phyloP scores from a whole-genome alignment of 2,797 vertebrate species.

The Pipistrellus kuhlii region DNA sequence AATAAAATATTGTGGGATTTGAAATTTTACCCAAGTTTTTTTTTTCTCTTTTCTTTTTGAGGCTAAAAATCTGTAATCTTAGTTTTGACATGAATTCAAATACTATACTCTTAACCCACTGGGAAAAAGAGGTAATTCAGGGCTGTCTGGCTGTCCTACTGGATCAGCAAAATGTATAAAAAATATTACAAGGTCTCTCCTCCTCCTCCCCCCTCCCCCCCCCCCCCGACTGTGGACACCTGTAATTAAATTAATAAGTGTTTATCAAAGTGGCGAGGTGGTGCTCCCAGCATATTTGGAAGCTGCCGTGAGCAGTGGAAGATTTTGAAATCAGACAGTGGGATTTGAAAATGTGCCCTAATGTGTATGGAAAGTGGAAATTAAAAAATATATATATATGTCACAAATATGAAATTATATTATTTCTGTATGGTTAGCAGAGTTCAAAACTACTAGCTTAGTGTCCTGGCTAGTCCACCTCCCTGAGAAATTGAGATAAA shows the following conservation, averaged over 20 bases:
- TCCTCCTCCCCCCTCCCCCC: background rate
- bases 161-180: slow-evolving; percentile 8
- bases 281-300: background rate
- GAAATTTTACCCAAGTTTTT: slow-evolving; percentile 61
- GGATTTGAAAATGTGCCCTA: background rate
- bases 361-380: slow-evolving; percentile 22
- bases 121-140: slow-evolving; percentile 4
- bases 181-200: background rate
- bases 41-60: background rate
- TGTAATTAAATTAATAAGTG: background rate
- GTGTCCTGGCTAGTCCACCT: background rate
- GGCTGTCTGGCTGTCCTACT: background rate
- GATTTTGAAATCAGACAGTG: background rate
- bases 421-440: background rate
- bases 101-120: background rate
- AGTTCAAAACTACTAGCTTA: slow-evolving; percentile 22
- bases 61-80: slow-evolving; percentile 68
- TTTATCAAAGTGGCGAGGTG: background rate
- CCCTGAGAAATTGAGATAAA: background rate
- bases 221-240: background rate
- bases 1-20: slow-evolving; percentile 79
- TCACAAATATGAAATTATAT: slow-evolving; percentile 17
- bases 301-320: background rate
- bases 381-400: background rate
- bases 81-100: slow-evolving; percentile 64